phyloP scores from a whole-genome alignment of 2,888 invertebrate genomes.

The Ennomos fuscantarius region DNA sequence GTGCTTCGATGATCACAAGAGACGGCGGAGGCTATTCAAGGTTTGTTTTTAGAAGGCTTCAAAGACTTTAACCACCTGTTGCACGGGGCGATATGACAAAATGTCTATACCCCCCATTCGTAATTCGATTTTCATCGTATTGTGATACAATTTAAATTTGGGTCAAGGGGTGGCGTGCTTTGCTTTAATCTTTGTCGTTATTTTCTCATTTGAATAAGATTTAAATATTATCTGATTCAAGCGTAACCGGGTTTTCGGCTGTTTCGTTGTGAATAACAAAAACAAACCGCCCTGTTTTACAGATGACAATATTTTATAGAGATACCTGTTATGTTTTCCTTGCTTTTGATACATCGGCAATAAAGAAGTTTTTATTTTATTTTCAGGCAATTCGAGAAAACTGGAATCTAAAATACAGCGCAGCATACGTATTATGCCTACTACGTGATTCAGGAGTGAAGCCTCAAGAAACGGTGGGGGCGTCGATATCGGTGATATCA shows the following conservation, averaged over 20 bases:
- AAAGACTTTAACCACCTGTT: slow-evolving; percentile 28
- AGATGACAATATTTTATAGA: too few species aligned
- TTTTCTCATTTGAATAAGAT: slow-evolving; percentile 23
- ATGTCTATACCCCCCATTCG: not conserved
- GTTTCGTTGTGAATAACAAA: not conserved
- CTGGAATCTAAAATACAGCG: slow-evolving; percentile 97
- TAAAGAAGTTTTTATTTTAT: slow-evolving; percentile 42
- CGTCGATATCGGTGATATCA: slow-evolving; percentile 69
- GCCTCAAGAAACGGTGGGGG: slow-evolving; percentile 73
- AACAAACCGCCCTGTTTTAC: too few species aligned
- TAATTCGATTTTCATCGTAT: slow-evolving; percentile 22
- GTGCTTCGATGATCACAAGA: slow-evolving; percentile 33
- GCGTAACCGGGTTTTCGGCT: slow-evolving; percentile 27
- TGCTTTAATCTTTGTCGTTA: slow-evolving; percentile 29
- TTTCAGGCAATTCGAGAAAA: slow-evolving; percentile 93
- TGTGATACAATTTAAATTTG: slow-evolving; percentile 18
- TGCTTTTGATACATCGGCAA: too few species aligned
- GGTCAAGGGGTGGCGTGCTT: slow-evolving; percentile 25
- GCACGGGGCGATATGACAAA: slow-evolving; percentile 13
- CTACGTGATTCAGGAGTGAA: slow-evolving; percentile 87
- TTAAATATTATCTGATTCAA: slow-evolving; percentile 24
- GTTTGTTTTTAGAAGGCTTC: slow-evolving; percentile 19
- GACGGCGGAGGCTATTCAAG: slow-evolving; percentile 11
- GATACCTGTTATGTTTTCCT: too few species aligned
- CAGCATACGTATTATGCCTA: slow-evolving; percentile 94